Percentiles rank a stretch among this genome's conserved stretches.
Evolutionary conservation across 1,140 invertebrate genomes (phyloP).

Genomic region (Cydia pomonella): DNA sequence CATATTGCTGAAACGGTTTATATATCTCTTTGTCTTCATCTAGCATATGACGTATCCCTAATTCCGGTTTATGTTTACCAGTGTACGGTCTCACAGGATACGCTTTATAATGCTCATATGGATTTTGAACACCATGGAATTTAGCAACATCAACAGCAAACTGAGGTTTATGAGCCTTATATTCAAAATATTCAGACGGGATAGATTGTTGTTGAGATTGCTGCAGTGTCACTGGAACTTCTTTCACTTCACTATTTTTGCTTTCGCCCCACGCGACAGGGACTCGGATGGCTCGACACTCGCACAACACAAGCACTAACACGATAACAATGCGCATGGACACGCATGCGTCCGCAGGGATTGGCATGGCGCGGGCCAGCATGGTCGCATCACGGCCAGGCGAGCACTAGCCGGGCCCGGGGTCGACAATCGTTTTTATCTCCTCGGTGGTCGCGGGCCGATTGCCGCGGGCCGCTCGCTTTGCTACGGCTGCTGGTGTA

Average conservation of each 20-base stretch:
- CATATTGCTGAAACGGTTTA: constrained; percentile 55
- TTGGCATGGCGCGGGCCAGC: background rate
- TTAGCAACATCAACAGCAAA: constrained; percentile 64
- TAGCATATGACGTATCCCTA: constrained; percentile 62
- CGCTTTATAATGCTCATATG: constrained; percentile 60
- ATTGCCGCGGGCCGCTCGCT: constrained; percentile 66
- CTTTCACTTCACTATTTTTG: constrained; percentile 60
- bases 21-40: constrained; percentile 48
- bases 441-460: constrained; percentile 70
- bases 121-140: constrained; percentile 60
- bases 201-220: constrained; percentile 41
- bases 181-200: constrained; percentile 65
- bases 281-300: constrained; percentile 64
- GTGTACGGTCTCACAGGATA: constrained; percentile 61
- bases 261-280: constrained; percentile 61
- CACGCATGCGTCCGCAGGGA: constrained; percentile 61
- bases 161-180: constrained; percentile 67
- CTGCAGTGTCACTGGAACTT: constrained; percentile 39
- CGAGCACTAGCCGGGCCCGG: constrained; percentile 49
- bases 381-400: constrained; percentile 33
- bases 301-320: constrained; percentile 57
- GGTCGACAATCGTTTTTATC: constrained; percentile 65
- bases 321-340: constrained; percentile 36
- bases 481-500: constrained; percentile 50
- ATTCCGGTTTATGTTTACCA: constrained; percentile 49